phyloP scores from a whole-genome alignment of 1,140 invertebrate species.

The Venturia canescens region DNA sequence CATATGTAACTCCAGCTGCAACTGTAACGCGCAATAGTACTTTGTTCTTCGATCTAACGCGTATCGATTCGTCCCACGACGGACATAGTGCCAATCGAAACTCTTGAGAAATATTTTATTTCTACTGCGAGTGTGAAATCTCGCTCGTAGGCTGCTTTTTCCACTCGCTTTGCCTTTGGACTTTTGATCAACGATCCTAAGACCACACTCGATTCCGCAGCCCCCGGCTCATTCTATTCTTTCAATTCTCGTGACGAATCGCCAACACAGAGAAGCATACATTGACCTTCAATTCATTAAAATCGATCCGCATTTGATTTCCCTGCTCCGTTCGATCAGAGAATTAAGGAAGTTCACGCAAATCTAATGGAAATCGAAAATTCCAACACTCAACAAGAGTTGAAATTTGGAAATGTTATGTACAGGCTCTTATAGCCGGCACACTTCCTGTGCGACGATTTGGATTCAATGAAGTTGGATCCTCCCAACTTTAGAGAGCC shows the following conservation, averaged over 20 bases:
- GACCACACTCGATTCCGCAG: background rate
- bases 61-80: slow-evolving; percentile 38
- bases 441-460: too few species aligned
- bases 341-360: too few species aligned
- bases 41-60: slow-evolving; percentile 35
- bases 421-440: too few species aligned
- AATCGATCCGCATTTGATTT: too few species aligned
- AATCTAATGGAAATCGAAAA: too few species aligned
- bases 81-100: background rate
- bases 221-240: background rate
- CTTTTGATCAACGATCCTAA: slow-evolving; percentile 2
- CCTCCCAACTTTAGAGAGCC: too few species aligned
- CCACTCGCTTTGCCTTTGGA: background rate
- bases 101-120: background rate
- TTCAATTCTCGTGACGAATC: background rate
- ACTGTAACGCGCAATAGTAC: slow-evolving; percentile 33
- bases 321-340: too few species aligned
- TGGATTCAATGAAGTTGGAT: too few species aligned
- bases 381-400: too few species aligned
- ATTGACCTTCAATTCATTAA: background rate
- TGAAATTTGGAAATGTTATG: too few species aligned
- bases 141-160: background rate
- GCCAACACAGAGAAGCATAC: background rate
- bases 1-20: slow-evolving; percentile 29
- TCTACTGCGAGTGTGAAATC: slow-evolving; percentile 2